Conservation (phyloP, 1,140 invertebrate genomes). For the Lordiphosa stackelbergi region DNA sequence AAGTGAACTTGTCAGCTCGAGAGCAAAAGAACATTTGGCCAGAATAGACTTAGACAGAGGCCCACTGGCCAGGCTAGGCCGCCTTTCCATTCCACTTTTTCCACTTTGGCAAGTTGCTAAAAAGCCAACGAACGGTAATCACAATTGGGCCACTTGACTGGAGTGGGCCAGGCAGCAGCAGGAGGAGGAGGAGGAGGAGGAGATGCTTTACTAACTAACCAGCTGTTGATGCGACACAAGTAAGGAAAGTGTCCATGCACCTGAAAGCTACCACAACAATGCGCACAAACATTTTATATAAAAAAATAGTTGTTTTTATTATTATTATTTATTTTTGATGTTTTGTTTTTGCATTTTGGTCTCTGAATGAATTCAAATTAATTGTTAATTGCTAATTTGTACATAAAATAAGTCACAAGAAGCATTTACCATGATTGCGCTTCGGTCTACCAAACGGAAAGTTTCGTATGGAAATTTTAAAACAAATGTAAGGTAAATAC, state of each 20-base stretch:
- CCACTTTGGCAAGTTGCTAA: conserved; percentile 46
- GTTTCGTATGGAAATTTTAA: neutral
- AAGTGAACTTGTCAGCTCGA: conserved; percentile 61
- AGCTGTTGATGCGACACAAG: too few species aligned
- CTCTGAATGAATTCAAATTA: conserved; percentile 52
- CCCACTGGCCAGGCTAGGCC: conserved; percentile 18
- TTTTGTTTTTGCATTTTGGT: conserved; percentile 54
- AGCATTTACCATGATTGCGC: conserved; percentile 60
- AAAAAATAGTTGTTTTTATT: conserved; percentile 47
- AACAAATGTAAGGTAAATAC: conserved; percentile 6
- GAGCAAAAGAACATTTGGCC: conserved; percentile 68
- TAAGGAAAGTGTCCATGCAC: too few species aligned
- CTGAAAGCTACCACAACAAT: too few species aligned
- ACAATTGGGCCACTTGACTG: conserved; percentile 7
- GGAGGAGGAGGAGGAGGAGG: neutral
- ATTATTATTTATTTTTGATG: conserved; percentile 39
- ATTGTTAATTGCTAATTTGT: conserved; percentile 71
- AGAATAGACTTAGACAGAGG: conserved; percentile 19
- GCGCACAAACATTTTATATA: conserved; percentile 25
- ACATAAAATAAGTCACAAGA: conserved; percentile 72
- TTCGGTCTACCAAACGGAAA: neutral
- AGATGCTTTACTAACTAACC: too few species aligned
- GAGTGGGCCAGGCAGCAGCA: neutral
- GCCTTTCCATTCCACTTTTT: conserved; percentile 70
- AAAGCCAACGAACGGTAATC: conserved; percentile 2